Base-by-base conservation (phyloP, 2,113 vertebrate species). In the Elachura formosa region DNA sequence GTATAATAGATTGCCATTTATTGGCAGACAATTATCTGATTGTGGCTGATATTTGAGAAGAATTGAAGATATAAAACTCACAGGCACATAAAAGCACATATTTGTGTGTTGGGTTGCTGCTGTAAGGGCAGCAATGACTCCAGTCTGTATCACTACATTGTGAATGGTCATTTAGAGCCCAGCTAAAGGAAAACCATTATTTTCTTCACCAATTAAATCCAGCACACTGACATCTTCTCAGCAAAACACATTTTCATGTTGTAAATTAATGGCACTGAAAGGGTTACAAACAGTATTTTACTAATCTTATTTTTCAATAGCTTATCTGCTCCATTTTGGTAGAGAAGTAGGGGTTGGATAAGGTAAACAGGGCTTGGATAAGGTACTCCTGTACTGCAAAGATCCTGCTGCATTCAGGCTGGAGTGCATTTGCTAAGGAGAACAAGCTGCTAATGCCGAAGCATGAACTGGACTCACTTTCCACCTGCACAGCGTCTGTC, bases 371-470 rank as follows among this genome's bases (percentile, higher is more conserved):
- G 14, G 75, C 36, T 63, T 69, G 51, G 26, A 12, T 67, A 51
- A 94, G 48, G 45, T 61, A 10, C 12, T 75, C 18, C 36, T 68
- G 31, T 23, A 14, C 45, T 87, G 56, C 71, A 64, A 46, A 83
- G 48, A 14, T 43, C 45, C 74, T 38, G 29, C 82, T 52, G 46
- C 38, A 43, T 40, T 74, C 79, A 28, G 86, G 67, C 92, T 94
- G 81, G 77, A 86, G 90, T 86, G 74, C 33, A 17, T 89, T 61
- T 83, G 71, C 64, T 46, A 11, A 89, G 90, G 93, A 95, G 96
- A 90, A 41, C 36, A 29, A 10, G 22, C 61, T 75, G 86, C 89
- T 95, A 43, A 84, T 11, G 68, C 55, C 51, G 78, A 55, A 56
- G 40, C 45, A 24, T 68, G 62, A 90, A 29, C 48, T 64, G 41